Evolutionary conservation across 2,113 vertebrate genomes (phyloP), one percentile per base, ranked within the genome.

Genomic region (Amblyornis subalaris): DNA sequence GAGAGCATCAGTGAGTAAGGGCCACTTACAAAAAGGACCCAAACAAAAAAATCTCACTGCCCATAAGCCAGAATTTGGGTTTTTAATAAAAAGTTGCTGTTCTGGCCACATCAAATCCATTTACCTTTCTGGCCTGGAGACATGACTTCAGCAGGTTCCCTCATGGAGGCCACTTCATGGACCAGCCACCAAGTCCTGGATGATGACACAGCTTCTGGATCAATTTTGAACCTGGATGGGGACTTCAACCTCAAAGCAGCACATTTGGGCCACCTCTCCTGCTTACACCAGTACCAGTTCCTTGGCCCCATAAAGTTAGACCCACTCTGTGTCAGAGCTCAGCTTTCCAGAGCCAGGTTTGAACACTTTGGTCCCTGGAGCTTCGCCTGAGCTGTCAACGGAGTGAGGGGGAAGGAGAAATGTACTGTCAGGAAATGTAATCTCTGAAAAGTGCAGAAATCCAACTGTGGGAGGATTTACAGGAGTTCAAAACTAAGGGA

Each of bases 401-500:
- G 77, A 81, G 80, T 88, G 95, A 96, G 96, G 93, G 81, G 90
- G 89, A 95, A 94, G 93, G 82, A 97, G 96, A 96, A 95, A 97
- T 93, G 93, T 97, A 95, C 94, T 97, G 95, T 97, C 96, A 96
- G 86, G 90, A 96, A 97, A 94, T 19, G 89, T 96, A 95, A 97
- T 97, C 89, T 96, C 95, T 96, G 95, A 95, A 91, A 97, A 97
- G 95, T 94, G 94, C 96, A 97, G 94, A 97, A 97, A 96, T 96
- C 96, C 94, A 97, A 96, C 96, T 93, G 94, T 96, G 93, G 97
- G 96, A 97, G 96, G 96, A 97, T 97, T 97, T 97, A 97, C 93
- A 84, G 92, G 94, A 97, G 96, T 96, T 97, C 95, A 97, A 84
- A 96, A 97, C 95, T 91, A 97, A 89, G 91, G 93, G 91, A 97